Evolutionary conservation across 2,113 vertebrate species (phyloP).

Genomic region (Pipa parva): DNA sequence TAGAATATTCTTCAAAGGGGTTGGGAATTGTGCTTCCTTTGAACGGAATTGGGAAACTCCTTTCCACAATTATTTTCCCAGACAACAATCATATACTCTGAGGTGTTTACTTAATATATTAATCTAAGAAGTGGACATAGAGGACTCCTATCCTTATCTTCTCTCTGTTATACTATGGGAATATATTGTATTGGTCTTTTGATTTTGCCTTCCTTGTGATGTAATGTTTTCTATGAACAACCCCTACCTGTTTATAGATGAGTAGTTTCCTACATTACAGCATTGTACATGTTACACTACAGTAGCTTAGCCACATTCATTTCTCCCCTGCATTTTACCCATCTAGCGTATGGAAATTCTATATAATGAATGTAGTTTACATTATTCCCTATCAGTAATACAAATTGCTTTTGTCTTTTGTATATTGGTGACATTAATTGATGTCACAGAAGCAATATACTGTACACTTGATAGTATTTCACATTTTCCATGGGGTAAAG

Average conservation of each 20-base stretch:
- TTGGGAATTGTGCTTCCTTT: slow-evolving; percentile 1
- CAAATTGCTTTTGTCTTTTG: background rate
- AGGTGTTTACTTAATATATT: too few relatives aligned
- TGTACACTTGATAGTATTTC: slow-evolving; percentile 15
- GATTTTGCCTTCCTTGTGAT: background rate
- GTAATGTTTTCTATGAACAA: too few relatives aligned
- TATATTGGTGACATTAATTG: slow-evolving; percentile 6
- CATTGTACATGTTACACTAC: too few relatives aligned
- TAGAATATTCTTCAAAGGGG: background rate
- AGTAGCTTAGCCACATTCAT: too few relatives aligned
- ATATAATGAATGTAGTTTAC: background rate
- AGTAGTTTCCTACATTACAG: too few relatives aligned
- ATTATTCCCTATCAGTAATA: background rate
- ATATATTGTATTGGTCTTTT: background rate
- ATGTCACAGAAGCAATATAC: background rate
- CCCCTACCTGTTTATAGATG: too few relatives aligned
- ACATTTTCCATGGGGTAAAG: background rate
- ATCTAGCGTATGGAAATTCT: too few relatives aligned
- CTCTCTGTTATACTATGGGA: background rate
- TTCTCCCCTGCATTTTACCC: too few relatives aligned
- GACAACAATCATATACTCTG: too few relatives aligned
- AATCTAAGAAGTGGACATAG: too few relatives aligned
- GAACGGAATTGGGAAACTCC: slow-evolving; percentile 4
- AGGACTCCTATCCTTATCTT: background rate
- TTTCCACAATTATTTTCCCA: background rate